Evolutionary conservation across 1,140 invertebrate species (phyloP), one percentile per base, ranked within the genome.

Genomic region (Vollenhovia emeryi): DNA sequence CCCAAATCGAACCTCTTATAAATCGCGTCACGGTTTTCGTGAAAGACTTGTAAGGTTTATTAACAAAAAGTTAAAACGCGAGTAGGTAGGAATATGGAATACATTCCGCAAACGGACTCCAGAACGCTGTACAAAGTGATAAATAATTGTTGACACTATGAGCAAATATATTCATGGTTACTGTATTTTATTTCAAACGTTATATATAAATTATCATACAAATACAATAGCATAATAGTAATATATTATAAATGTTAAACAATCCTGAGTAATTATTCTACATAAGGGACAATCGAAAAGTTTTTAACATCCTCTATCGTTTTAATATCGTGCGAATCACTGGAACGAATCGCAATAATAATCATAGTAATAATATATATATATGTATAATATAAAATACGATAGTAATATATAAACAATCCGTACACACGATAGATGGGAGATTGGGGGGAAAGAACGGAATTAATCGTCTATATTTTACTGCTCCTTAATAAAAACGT

Each of bases 171-270:
- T 89, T 88, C 91, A 93, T 92, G 91, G 92, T 93, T 93, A 93
- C 88, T 91, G 85, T 90, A 91, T 90, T 94, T 94, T 93, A 93
- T 93, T 94, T 93, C 91, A 93, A 94, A 94, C 93, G 91, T 93
- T 93, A 93, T 64, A 43, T 64, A 64, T 94, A 94, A 94, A 94
- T 94, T 94, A 94, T 94, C 90, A 93, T 93, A 93, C 92, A 93
- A 93, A 94, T 93, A 91, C 91, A 93, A 93, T 93, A 92, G 64
- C 69, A 92, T 93, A 92, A 93, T 93, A 64, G 84, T 93, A 93
- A 93, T 93, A 94, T 93, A 93, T 93, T 94, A 93, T 92, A 93
- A 93, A 93, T 93, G 93, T 91, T 93, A 93, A 94, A 94, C 93
- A 93, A 94, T 93, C 93, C 93, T 94, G 93, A 94, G 93, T 93